phyloP scores from a whole-genome alignment of 2,888 invertebrate genomes.

The Julus scanicus region DNA sequence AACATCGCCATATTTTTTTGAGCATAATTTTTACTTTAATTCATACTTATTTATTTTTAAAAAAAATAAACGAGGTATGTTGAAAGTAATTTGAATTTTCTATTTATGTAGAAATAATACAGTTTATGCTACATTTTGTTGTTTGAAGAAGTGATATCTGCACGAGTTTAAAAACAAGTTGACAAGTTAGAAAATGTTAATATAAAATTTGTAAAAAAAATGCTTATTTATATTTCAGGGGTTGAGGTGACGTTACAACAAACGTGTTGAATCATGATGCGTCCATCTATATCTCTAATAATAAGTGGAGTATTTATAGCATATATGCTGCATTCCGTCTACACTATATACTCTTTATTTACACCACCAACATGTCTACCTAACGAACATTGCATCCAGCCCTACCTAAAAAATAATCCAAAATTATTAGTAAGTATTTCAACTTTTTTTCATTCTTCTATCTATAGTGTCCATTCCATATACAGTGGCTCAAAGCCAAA shows the following conservation, averaged over 20 bases:
- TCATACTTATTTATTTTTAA: too few relatives aligned
- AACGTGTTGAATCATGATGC: slow-evolving; percentile 32
- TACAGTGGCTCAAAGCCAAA: too few relatives aligned
- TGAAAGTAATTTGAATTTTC: too few relatives aligned
- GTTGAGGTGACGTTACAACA: neutral
- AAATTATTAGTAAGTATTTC: slow-evolving; percentile 63
- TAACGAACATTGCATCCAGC: slow-evolving; percentile 63
- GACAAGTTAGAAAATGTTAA: neutral
- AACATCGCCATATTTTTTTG: too few relatives aligned
- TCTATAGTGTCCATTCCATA: too few relatives aligned
- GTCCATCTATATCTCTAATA: slow-evolving; percentile 63
- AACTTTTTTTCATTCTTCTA: neutral
- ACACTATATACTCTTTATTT: slow-evolving; percentile 67
- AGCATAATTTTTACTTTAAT: too few relatives aligned
- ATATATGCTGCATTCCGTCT: slow-evolving; percentile 68
- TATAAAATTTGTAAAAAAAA: neutral
- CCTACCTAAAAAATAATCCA: slow-evolving; percentile 64
- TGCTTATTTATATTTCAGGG: neutral
- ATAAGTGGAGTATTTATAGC: slow-evolving; percentile 66
- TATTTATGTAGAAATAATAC: too few relatives aligned
- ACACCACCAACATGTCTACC: slow-evolving; percentile 64
- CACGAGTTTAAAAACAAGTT: too few relatives aligned
- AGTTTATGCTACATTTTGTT: too few relatives aligned
- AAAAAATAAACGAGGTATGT: too few relatives aligned
- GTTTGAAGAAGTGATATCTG: too few relatives aligned